phyloP scores from a whole-genome alignment of 2,113 vertebrate species.

The Phaethon lepturus region DNA sequence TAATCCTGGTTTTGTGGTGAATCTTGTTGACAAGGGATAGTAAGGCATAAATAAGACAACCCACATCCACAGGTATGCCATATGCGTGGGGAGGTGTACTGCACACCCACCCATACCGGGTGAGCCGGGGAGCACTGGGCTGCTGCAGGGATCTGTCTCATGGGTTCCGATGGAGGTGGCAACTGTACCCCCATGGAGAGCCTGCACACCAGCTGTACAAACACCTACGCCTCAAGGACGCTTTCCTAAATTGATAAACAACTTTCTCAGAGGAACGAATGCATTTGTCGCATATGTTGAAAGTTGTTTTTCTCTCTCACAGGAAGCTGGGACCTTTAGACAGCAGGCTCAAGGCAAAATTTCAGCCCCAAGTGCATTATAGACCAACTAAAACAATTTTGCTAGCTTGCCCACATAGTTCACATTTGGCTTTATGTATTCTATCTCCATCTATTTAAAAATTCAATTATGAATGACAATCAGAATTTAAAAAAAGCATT shows the following conservation, averaged over 20 bases:
- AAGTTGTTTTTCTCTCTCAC: neutral
- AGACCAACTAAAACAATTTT: neutral
- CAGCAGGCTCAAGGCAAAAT: rapidly evolving
- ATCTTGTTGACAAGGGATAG: neutral
- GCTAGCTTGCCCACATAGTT: neutral
- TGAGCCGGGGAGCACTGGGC: rapidly evolving
- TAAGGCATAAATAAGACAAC: neutral
- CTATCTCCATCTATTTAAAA: neutral
- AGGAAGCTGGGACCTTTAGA: neutral
- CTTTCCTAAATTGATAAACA: neutral
- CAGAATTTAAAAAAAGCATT: neutral
- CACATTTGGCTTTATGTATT: neutral
- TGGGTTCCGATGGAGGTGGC: neutral
- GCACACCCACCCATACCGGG: rapidly evolving
- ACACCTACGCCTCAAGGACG: neutral
- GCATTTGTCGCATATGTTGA: neutral
- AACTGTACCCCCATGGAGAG: neutral
- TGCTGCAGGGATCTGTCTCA: neutral
- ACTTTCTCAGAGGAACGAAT: neutral
- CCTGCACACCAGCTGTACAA: neutral
- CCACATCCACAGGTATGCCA: rapidly evolving
- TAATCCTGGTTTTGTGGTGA: neutral
- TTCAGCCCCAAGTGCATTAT: neutral
- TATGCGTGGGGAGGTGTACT: rapidly evolving
- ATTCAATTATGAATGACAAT: neutral